Evolutionary conservation across 2,888 invertebrate genomes (phyloP).

Genomic region (Cordilura impudica): DNA sequence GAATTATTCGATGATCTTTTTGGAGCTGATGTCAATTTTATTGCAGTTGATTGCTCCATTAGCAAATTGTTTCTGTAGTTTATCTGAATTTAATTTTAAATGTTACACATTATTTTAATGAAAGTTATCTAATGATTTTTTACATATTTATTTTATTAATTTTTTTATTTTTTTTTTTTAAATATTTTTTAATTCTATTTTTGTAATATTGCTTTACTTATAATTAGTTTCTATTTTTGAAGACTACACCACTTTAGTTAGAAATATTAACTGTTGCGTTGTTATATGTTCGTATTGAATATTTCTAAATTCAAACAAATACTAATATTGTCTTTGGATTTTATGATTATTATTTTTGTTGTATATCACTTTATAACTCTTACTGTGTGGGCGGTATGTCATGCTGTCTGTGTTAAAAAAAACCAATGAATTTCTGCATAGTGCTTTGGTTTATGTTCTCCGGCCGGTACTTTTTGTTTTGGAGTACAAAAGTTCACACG

Average conservation of each 20-base stretch:
- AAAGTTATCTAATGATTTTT: not conserved
- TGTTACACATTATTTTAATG: not conserved
- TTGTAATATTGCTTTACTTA: not conserved
- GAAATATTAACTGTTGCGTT: slow-evolving; percentile 22
- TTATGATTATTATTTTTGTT: slow-evolving; percentile 18
- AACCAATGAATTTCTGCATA: not conserved
- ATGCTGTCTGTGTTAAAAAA: slow-evolving; percentile 1
- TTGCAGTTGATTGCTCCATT: too few species aligned
- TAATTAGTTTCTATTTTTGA: not conserved
- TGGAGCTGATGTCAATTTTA: slow-evolving; percentile 14
- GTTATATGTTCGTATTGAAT: slow-evolving; percentile 33
- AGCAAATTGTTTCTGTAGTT: slow-evolving; percentile 5
- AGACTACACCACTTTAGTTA: not conserved
- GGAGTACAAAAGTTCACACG: slow-evolving; percentile 1
- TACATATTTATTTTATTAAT: not conserved
- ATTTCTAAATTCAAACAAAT: slow-evolving; percentile 33
- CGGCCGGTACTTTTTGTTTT: slow-evolving; percentile 5
- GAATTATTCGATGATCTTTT: not conserved
- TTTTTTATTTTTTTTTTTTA: not conserved
- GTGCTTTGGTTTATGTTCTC: not conserved
- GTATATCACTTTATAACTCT: slow-evolving; percentile 6
- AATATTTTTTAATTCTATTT: not conserved
- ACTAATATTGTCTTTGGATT: slow-evolving; percentile 21
- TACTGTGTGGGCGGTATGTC: slow-evolving; percentile 12
- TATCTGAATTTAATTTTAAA: not conserved